Evolutionary conservation across 2,113 vertebrate genomes (phyloP).

Genomic region (Herpailurus yagouaroundi): DNA sequence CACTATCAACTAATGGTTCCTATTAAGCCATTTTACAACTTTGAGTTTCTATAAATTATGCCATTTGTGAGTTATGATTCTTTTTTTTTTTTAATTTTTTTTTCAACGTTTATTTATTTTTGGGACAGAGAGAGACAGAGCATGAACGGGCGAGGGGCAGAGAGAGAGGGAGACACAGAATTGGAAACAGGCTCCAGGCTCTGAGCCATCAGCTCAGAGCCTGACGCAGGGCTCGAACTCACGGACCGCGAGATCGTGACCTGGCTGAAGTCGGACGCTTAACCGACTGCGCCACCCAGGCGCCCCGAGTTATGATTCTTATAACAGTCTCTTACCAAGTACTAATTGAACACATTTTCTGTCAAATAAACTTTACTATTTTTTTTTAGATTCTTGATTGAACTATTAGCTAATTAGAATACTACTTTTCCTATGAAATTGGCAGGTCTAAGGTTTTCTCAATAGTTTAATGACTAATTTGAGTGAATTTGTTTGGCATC

Average conservation of each 20-base stretch:
- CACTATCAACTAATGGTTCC: not conserved
- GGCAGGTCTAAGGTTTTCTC: not conserved
- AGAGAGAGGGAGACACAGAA: no score
- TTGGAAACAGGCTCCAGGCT: no score
- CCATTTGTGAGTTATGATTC: not conserved
- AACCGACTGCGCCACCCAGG: no score
- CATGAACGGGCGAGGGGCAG: no score
- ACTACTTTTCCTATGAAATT: not conserved
- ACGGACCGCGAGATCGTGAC: no score
- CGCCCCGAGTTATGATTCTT: not conserved
- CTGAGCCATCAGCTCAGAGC: no score
- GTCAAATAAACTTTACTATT: not conserved
- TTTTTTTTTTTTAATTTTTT: no score
- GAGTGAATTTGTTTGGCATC: constrained; percentile 30
- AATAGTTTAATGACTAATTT: constrained; percentile 10
- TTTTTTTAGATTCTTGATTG: not conserved
- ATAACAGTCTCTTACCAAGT: not conserved
- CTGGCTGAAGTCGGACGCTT: no score
- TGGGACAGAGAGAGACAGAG: no score
- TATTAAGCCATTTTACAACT: not conserved
- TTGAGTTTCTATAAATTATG: constrained; percentile 17
- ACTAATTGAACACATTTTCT: not conserved
- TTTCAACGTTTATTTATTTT: no score
- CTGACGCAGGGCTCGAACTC: no score
- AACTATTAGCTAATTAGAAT: not conserved